Percentiles rank a stretch among this genome's conserved stretches.
Evolutionary conservation across 2,888 invertebrate species (phyloP).

Genomic region (Pterostichus madidus): DNA sequence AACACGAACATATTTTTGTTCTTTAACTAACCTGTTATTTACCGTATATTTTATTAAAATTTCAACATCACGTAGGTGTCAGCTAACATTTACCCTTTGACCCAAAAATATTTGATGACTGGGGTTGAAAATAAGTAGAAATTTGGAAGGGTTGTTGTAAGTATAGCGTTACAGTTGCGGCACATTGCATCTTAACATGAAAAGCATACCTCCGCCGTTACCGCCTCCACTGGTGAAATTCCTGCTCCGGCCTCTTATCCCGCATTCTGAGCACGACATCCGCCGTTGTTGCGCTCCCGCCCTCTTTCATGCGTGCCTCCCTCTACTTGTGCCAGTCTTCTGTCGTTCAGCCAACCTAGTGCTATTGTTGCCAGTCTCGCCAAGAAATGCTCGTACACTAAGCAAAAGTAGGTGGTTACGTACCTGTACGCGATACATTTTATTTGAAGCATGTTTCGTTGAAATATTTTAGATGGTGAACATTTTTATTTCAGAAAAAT

Average conservation of each 20-base stretch:
- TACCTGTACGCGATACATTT: too few relatives aligned
- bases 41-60: background rate
- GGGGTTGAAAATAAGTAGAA: constrained; percentile 8
- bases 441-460: too few relatives aligned
- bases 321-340: background rate
- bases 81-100: constrained; percentile 8
- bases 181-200: constrained; percentile 38
- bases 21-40: background rate
- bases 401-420: too few relatives aligned
- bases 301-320: background rate
- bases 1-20: too few relatives aligned
- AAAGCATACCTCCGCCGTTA: constrained; percentile 36
- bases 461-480: too few relatives aligned
- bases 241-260: constrained; percentile 14
- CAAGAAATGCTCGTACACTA: too few relatives aligned
- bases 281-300: background rate
- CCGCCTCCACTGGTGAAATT: background rate
- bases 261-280: constrained; percentile 21
- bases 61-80: background rate
- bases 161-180: constrained; percentile 21
- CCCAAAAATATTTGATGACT: constrained; percentile 12
- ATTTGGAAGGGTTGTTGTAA: constrained; percentile 11
- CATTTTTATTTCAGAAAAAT: too few relatives aligned
- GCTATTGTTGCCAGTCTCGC: background rate
- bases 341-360: background rate